Evolutionary conservation across 2,113 vertebrate genomes (phyloP).

Genomic region (Apodemus speciosus): DNA sequence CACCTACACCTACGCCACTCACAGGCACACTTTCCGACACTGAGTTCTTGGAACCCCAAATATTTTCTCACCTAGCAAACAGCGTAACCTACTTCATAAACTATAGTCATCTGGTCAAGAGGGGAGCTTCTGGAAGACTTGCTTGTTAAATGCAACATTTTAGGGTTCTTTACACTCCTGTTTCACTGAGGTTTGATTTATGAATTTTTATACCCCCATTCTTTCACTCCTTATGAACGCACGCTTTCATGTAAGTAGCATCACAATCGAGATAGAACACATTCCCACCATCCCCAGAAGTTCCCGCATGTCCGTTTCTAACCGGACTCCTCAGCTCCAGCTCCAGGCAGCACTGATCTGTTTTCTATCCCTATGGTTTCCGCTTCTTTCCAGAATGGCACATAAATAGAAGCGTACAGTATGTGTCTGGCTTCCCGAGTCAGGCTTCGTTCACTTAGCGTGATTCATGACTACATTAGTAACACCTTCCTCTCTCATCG

Average conservation of each 20-base stretch:
- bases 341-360: not conserved
- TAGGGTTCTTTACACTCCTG: not conserved
- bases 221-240: not conserved
- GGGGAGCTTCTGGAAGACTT: not conserved
- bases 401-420: not conserved
- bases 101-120: not conserved
- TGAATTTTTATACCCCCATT: not conserved
- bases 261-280: not conserved
- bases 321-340: not conserved
- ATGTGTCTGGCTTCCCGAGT: not conserved
- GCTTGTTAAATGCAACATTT: slow-evolving; percentile 30
- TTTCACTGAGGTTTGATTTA: not conserved
- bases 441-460: not conserved
- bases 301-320: not conserved
- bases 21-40: not conserved
- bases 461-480: accelerated
- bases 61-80: not conserved
- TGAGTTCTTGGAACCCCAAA: not conserved
- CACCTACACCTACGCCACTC: not conserved
- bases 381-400: not conserved
- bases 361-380: not conserved
- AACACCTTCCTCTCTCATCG: not conserved
- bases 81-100: not conserved
- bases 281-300: not conserved
- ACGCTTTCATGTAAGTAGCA: not conserved